These are phyloP conservation scores for Pseudomyrmex sp. DNA, from an alignment of 1,140 invertebrate species.

Conservation along the genomic window DNA sequence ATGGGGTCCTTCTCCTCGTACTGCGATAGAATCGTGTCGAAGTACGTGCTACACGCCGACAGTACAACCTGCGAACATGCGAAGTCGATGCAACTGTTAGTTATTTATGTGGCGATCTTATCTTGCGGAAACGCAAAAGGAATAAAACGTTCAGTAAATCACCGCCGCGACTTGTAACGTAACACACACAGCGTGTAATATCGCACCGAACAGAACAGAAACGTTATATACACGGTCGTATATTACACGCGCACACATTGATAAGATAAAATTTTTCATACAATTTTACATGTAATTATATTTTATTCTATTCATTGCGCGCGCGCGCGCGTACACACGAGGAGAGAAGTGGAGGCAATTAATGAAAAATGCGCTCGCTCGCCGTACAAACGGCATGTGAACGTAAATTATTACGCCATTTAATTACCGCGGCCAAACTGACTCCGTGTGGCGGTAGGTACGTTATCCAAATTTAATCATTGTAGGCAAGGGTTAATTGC, in stretches of 20 bases:
- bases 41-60: conserved; percentile 94
- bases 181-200: background rate
- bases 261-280: background rate
- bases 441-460: background rate
- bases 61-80: conserved; percentile 86
- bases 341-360: too few species aligned
- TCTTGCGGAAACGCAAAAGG: conserved; percentile 10
- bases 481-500: conserved; percentile 6
- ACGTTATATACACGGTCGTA: background rate
- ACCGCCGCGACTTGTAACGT: background rate
- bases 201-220: too few species aligned
- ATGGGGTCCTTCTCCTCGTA: conserved; percentile 95
- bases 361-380: conserved; percentile 14
- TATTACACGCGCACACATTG: background rate
- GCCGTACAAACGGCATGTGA: background rate
- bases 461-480: conserved; percentile 30
- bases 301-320: background rate
- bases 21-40: conserved; percentile 94
- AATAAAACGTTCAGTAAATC: conserved; percentile 21
- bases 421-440: conserved; percentile 8
- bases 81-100: conserved; percentile 20
- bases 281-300: background rate
- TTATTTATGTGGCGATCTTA: conserved; percentile 45
- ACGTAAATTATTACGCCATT: conserved; percentile 15
- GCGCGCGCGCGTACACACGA: too few species aligned